Base-by-base conservation (phyloP, 2,888 invertebrate species). In the Macrosoma leucophasiata region DNA sequence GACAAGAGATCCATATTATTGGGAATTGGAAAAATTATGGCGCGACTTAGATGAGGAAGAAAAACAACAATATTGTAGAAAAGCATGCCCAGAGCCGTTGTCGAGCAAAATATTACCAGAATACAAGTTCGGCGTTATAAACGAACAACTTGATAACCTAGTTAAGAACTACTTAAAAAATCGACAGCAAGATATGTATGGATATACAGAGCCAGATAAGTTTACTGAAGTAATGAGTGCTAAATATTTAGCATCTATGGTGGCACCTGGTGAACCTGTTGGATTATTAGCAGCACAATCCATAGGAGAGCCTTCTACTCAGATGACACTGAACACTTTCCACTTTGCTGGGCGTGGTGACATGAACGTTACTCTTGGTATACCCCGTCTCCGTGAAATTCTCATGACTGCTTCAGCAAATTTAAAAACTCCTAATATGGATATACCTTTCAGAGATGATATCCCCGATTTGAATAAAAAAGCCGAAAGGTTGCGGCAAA, bases 351-450 rank as follows among this genome's bases (percentile, higher is more conserved):
- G 99, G 63, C 91, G 98, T 78, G 98, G 98, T 86, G 99, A 99
- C 79, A 99, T 99, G 98, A 99, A 99, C 85, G 98, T 99, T 0
- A 99, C 99, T 0, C 87, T 99, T n/a, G 99, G 99, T 86, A 98
- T 99, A 55, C 99, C 99, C 0, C 90, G 99, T 52, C 86, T 99
- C 3, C 84, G 97, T 52, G 99, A 99, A 87, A 97, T 99, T 52
- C 84, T 99, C 1, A 98, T 99, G 98, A 91, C 92, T 57, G 98
- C 97, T 0, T 93, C 96, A 1, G 90, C 89, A n/a, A 92, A 91
- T 40, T 93, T 98, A 7, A 95, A 96, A 73, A 99, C 99, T 0
- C 99, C 99, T 0, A 93, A 92, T 30, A 96, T 98, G 94, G 96
- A 96, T 58, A 91, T 97, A 47, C 97, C 97, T 0, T 93, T 98